These are phyloP conservation scores for Craniophora ligustri DNA, from an alignment of 2,888 invertebrate genomes.

Conservation along the genomic window DNA sequence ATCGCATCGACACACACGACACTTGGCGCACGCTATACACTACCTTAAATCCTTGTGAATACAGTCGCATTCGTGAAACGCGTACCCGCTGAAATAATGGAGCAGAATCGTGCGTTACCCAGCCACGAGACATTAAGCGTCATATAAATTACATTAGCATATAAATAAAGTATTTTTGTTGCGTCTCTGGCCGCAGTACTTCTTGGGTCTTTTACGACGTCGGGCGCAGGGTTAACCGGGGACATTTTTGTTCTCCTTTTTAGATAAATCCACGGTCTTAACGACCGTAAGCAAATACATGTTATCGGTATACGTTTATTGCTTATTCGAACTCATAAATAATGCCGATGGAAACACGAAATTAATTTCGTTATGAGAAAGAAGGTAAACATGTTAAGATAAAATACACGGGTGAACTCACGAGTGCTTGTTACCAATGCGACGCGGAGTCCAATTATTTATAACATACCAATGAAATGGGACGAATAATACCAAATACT, in stretches of 20 bases:
- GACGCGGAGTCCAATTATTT: constrained; percentile 62
- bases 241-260: constrained; percentile 86
- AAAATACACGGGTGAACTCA: constrained; percentile 65
- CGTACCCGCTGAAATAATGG: constrained; percentile 74
- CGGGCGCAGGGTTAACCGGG: constrained; percentile 78
- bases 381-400: constrained; percentile 71
- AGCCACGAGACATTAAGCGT: constrained; percentile 88
- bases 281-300: constrained; percentile 86
- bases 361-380: constrained; percentile 84
- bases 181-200: constrained; percentile 77
- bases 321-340: constrained; percentile 87
- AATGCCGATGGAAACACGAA: constrained; percentile 82
- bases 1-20: constrained; percentile 85
- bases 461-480: constrained; percentile 56
- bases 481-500: constrained; percentile 40
- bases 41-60: constrained; percentile 68
- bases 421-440: constrained; percentile 57
- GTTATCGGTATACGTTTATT: constrained; percentile 87
- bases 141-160: constrained; percentile 89
- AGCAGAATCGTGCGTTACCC: constrained; percentile 87
- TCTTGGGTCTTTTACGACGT: constrained; percentile 84
- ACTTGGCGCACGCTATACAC: constrained; percentile 66
- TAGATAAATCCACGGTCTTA: constrained; percentile 86
- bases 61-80: constrained; percentile 64
- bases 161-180: constrained; percentile 89